These are phyloP conservation scores for Motacilla alba DNA, from an alignment of 2,113 vertebrate species.

Conservation along the genomic window DNA sequence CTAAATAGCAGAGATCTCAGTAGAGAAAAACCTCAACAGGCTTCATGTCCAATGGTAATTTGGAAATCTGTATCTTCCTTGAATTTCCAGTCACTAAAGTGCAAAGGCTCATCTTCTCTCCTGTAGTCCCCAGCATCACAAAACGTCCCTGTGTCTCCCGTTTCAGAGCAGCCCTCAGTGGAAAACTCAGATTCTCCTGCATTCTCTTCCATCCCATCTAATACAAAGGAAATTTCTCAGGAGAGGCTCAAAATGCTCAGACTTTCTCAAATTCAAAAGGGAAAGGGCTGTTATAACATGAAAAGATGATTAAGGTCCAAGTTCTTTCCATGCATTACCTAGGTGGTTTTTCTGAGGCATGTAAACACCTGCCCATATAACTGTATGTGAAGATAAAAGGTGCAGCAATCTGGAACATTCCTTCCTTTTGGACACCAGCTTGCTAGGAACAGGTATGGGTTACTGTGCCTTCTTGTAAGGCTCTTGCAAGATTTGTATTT, in stretches of 20 bases:
- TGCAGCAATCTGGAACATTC: slow-evolving; percentile 9
- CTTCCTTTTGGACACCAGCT: slow-evolving; percentile 13
- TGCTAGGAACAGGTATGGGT: background rate
- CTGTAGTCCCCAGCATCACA: background rate
- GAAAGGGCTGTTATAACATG: slow-evolving; percentile 42
- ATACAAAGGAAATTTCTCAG: background rate
- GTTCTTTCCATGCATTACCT: slow-evolving; percentile 7
- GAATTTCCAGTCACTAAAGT: background rate
- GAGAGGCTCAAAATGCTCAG: background rate
- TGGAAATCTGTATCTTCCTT: background rate
- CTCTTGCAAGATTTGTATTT: slow-evolving; percentile 2
- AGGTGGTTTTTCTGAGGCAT: slow-evolving; percentile 29
- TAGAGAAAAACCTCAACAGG: background rate
- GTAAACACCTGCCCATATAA: slow-evolving; percentile 48
- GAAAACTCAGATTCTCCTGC: background rate
- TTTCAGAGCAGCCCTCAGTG: background rate
- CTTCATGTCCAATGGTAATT: background rate
- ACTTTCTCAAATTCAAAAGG: background rate
- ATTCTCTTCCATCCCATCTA: background rate
- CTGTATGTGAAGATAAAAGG: slow-evolving; percentile 28
- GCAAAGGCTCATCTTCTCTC: background rate
- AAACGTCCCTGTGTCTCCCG: background rate
- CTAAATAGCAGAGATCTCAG: background rate
- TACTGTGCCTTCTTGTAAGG: background rate
- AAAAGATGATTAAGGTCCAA: slow-evolving; percentile 48